These are phyloP conservation scores for Acronicta psi DNA, from an alignment of 2,888 invertebrate genomes.

Conservation along the genomic window DNA sequence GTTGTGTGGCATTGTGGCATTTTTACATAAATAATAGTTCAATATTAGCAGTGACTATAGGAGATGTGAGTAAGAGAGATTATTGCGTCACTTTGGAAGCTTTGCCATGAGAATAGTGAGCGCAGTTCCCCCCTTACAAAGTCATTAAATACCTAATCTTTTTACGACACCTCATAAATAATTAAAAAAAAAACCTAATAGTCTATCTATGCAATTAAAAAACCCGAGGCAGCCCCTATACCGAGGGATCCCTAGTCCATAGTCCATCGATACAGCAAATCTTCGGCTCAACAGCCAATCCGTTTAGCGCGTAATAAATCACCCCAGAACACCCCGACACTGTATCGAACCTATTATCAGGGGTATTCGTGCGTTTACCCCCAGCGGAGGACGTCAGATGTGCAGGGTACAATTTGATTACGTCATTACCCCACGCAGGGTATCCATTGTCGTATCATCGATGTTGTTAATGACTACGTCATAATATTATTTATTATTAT, in stretches of 20 bases:
- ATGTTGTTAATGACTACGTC: constrained; percentile 66
- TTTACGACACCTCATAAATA: constrained; percentile 15
- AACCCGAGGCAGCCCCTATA: constrained; percentile 27
- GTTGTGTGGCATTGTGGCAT: too few species aligned
- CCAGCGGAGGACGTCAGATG: constrained; percentile 66
- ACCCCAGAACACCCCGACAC: constrained; percentile 67
- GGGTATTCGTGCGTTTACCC: constrained; percentile 75
- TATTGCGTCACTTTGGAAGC: too few species aligned
- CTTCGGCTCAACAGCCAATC: constrained; percentile 80
- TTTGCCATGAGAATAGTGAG: neutral
- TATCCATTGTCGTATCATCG: constrained; percentile 65
- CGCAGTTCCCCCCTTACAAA: neutral
- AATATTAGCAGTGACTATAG: too few species aligned
- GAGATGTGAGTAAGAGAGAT: too few species aligned
- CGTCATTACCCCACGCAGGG: constrained; percentile 69
- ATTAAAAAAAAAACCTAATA: constrained; percentile 16
- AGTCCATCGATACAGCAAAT: constrained; percentile 69
- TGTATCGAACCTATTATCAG: constrained; percentile 77
- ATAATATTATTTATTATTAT: constrained; percentile 68
- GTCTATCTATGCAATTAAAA: constrained; percentile 31
- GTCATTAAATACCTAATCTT: neutral
- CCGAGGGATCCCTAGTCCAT: constrained; percentile 52
- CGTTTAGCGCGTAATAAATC: constrained; percentile 86
- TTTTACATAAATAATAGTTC: too few species aligned
- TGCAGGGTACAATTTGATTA: constrained; percentile 77